A percentile compares a stretch with the other conserved stretches of the same genome.
phyloP scores from a whole-genome alignment of 2,113 vertebrate genomes.

The Chionomys nivalis region DNA sequence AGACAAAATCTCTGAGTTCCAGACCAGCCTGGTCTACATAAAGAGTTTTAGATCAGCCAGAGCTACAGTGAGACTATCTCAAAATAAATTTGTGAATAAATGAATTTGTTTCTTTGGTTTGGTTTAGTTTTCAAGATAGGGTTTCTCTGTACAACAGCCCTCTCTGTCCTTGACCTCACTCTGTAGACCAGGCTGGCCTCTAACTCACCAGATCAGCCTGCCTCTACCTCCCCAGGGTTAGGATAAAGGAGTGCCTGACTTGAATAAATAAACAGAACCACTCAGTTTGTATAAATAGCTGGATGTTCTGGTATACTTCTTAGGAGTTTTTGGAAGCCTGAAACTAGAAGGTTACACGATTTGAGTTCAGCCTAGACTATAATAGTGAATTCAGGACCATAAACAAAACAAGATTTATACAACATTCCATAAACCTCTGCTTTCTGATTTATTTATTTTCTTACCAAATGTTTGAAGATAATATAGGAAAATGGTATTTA shows the following conservation, averaged over 20 bases:
- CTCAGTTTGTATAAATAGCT: background rate
- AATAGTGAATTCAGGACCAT: background rate
- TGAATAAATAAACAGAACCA: background rate
- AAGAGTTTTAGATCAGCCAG: background rate
- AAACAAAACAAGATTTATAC: background rate
- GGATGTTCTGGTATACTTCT: background rate
- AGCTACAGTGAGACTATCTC: background rate
- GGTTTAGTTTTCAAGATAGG: background rate
- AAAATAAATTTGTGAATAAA: background rate
- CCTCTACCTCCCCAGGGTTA: too few relatives aligned
- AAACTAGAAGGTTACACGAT: background rate
- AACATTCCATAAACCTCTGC: background rate
- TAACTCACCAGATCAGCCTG: too few relatives aligned
- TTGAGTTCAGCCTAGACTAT: background rate
- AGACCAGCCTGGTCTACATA: background rate
- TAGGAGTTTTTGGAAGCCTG: background rate
- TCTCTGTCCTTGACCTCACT: background rate
- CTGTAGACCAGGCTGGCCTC: too few relatives aligned
- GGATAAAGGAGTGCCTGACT: too few relatives aligned
- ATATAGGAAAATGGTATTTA: background rate
- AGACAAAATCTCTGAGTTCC: background rate
- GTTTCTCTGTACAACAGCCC: background rate
- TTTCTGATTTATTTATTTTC: background rate
- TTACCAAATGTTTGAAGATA: conserved; percentile 32
- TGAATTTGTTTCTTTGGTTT: background rate